Percentiles rank a stretch among this genome's conserved stretches.
phyloP scores from a whole-genome alignment of 2,888 invertebrate genomes.

The Micoletzkya japonica region DNA sequence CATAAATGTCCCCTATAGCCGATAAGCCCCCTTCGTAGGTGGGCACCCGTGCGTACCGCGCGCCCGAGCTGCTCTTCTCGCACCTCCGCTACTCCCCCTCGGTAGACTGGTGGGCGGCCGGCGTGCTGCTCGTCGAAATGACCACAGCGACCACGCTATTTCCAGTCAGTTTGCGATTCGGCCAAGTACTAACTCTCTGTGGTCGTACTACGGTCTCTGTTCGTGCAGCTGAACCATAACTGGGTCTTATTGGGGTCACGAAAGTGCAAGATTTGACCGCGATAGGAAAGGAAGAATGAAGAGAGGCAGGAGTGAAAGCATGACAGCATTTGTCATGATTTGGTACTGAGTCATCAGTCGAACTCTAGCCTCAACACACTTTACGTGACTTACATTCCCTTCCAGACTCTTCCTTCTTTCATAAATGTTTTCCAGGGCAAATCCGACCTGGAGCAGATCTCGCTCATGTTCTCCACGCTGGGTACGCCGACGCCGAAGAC shows the following conservation, averaged over 20 bases:
- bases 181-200: too few relatives aligned
- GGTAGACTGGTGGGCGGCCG: constrained; percentile 47
- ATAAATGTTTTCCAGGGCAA: constrained; percentile 43
- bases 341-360: constrained; percentile 28
- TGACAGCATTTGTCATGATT: too few relatives aligned
- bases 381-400: neutral
- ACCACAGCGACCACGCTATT: constrained; percentile 40
- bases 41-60: constrained; percentile 42
- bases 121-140: constrained; percentile 56
- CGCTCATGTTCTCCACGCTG: constrained; percentile 47
- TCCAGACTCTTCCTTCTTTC: neutral
- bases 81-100: constrained; percentile 20
- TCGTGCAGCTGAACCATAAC: too few relatives aligned
- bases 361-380: too few relatives aligned
- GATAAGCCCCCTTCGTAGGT: constrained; percentile 16
- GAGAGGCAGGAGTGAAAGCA: too few relatives aligned
- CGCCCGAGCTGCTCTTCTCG: constrained; percentile 42
- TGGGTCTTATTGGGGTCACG: too few relatives aligned
- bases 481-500: constrained; percentile 51
- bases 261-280: too few relatives aligned
- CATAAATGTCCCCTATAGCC: neutral
- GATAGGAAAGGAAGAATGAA: too few relatives aligned
- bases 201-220: too few relatives aligned
- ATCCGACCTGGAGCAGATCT: constrained; percentile 59
- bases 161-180: too few relatives aligned